Evolutionary conservation across 2,113 vertebrate species (phyloP), one percentile per base, ranked within the genome.

Genomic region (Gopherus evgoodei): DNA sequence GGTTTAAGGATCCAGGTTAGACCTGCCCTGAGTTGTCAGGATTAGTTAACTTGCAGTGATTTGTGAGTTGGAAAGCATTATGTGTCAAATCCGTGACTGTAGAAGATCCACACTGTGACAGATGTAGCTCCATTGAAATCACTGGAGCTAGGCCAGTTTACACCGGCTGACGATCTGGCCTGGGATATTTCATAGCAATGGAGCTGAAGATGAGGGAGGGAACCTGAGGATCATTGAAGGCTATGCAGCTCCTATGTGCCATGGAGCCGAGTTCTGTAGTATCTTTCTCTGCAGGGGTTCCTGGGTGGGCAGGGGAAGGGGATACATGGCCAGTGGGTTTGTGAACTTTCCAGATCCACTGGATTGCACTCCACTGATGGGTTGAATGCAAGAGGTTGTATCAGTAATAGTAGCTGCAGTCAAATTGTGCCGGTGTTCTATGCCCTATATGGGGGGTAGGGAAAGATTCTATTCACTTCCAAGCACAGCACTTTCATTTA

Each of bases 261-360:
- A 10, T 42, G 69, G n/a, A 75, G 69, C 69, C 5, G 10, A 24
- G 65, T 17, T 69, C 65, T 69, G 35, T 35, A n/a, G 31, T 9
- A 35, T 8, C 35, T 69, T 69, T n/a, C 17, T 69, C 65, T 21
- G 52, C 52, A 53, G 21, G 10, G 38, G 21, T 42, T 42, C 72
- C 10, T 44, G 38, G 35, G 17, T 72, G n/a, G n/a, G 72, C 72
- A 44, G 38, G 19, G 69, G n/a, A 72, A 38, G n/a, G n/a, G 57
- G 65, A 13, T 9, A 82, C n/a, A 31, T 44, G 83, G 59, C 54
- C 62, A 49, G 50, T 54, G 80, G 19, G 50, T 24, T 21, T 59
- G 47, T 1, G 29, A 14, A 42, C 31, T 27, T 35, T 83, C 88
- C 35, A 2, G 0, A 0, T 56, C 92, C 31, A 29, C 47, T 78